phyloP scores from a whole-genome alignment of 2,113 vertebrate genomes.

The Perognathus longimembris region DNA sequence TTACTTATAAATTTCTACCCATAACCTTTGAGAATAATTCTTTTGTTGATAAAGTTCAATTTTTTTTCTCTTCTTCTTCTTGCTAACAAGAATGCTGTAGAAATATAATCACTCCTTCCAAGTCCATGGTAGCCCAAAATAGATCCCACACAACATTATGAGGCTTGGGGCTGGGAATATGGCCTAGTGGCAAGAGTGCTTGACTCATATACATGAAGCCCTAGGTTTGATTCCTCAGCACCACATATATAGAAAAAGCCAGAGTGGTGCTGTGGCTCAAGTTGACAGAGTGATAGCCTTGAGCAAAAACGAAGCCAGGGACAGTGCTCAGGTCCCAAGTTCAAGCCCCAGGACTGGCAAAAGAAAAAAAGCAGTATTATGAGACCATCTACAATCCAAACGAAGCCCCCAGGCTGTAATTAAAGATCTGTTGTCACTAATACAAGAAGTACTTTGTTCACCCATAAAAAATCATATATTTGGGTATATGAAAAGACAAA shows the following conservation, averaged over 20 bases:
- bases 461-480: neutral
- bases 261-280: too few species aligned
- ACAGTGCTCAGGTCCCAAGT: too few species aligned
- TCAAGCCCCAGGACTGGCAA: too few species aligned
- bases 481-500: neutral
- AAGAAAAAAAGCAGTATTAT: too few species aligned
- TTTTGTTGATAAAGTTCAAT: slow-evolving; percentile 26
- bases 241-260: too few species aligned
- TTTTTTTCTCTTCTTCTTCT: slow-evolving; percentile 29
- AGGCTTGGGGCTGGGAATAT: too few species aligned
- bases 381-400: slow-evolving; percentile 22
- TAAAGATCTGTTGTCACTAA: neutral
- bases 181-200: too few species aligned
- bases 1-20: neutral
- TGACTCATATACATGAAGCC: too few species aligned
- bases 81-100: neutral
- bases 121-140: neutral
- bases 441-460: neutral
- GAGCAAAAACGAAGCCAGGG: too few species aligned
- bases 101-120: slow-evolving; percentile 23
- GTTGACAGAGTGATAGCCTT: too few species aligned
- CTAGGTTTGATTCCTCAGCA: too few species aligned
- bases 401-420: neutral
- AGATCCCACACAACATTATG: neutral
- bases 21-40: slow-evolving; percentile 43